Base-by-base conservation (phyloP, 2,797 vertebrate species). In the Momotus momota region DNA sequence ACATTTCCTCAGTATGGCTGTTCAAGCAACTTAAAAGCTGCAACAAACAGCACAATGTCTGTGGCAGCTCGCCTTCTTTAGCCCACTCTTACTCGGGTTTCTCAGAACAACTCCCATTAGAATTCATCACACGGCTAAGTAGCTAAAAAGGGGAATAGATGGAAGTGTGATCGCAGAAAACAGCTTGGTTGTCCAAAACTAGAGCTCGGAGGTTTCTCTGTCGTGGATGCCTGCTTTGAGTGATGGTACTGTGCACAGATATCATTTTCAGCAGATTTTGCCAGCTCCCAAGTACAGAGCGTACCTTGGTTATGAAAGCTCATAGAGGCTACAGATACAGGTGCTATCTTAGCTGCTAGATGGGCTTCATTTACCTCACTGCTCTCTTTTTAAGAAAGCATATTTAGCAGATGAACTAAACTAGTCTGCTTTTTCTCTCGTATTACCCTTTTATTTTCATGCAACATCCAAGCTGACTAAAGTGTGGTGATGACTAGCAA, bases 21-120 rank as follows among this genome's bases (percentile, higher is more conserved):
- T 77, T 92, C 41, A 88, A 94, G 67, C 70, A 71, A 95, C 74
- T 90, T 82, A 85, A 91, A 90, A 87, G 71, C 93, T 96, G 78
- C 81, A 89, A 88, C 64, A 92, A 96, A 52, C 90, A 82, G 52
- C 74, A 70, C 66, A 51, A 75, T 94, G 95, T 95, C 62, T 84
- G 38, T 54, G 79, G 74, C 88, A 94, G 35, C 60, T 91, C 0
- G 14, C 73, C 80, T 82, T 58, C 77, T 80, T 77, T 58, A 93
- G 81, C 88, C 81, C 71, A 77, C 88, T 95, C 83, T 77, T 26
- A 13, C 26, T 75, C 27, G 16, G 0, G 0, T 81, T 95, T 57
- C 38, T 29, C 88, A 74, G 70, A 94, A 93, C 51, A 82, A 10
- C 60, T 90, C 23, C 66, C 57, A 35, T 84, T 94, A 21, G 64